Conservation (phyloP, 2,888 invertebrate species). For the Parasteatoda lunata region DNA sequence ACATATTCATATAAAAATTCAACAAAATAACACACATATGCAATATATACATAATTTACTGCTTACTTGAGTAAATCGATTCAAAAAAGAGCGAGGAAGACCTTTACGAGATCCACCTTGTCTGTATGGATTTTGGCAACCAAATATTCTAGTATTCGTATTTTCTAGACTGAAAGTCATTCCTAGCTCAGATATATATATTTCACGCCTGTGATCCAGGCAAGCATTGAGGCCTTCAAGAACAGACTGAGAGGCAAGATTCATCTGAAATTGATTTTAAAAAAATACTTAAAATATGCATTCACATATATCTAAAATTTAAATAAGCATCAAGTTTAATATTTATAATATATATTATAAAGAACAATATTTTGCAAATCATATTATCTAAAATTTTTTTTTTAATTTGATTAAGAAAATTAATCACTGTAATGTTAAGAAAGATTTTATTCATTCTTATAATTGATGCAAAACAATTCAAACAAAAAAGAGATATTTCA, state of each 20-base stretch:
- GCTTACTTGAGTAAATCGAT: slow-evolving; percentile 95
- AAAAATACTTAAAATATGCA: not conserved
- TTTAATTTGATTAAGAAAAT: no score
- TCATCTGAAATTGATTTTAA: slow-evolving; percentile 78
- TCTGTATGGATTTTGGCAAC: slow-evolving; percentile 96
- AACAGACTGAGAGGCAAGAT: slow-evolving; percentile 98
- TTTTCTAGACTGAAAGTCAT: slow-evolving; percentile 84
- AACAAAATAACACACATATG: no score
- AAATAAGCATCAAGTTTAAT: no score
- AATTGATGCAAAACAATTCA: no score
- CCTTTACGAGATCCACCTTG: slow-evolving; percentile 98
- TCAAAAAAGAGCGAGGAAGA: slow-evolving; percentile 95
- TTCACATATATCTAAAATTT: not conserved
- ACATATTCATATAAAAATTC: not conserved
- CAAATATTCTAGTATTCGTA: slow-evolving; percentile 89
- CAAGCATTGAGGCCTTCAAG: slow-evolving; percentile 99
- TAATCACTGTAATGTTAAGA: no score
- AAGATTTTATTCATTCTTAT: no score
- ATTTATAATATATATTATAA: no score
- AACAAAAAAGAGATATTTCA: no score
- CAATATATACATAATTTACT: no score
- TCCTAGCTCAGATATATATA: slow-evolving; percentile 95
- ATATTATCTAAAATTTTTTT: no score
- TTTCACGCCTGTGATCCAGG: slow-evolving; percentile 96
- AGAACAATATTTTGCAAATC: no score